Evolutionary conservation across 2,888 invertebrate genomes (phyloP).

Genomic region (Disparrhopalites patrizii): DNA sequence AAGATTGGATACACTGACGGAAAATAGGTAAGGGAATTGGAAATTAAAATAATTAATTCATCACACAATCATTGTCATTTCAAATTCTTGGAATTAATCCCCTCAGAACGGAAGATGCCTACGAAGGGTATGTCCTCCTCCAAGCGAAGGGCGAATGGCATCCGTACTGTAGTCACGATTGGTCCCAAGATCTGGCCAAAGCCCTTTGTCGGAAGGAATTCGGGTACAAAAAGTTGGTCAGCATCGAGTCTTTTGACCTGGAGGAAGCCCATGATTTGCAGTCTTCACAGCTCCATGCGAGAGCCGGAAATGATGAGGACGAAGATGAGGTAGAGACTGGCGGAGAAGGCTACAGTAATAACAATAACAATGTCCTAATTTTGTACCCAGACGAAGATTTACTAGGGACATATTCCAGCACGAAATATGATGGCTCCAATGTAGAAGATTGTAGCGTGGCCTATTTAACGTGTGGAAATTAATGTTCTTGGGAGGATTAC

Average conservation of each 20-base stretch:
- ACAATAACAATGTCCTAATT: not conserved
- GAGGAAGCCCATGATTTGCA: conserved; percentile 2
- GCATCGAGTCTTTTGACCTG: not conserved
- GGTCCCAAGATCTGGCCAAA: conserved; percentile 24
- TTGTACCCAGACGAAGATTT: conserved; percentile 21
- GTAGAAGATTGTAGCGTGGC: conserved; percentile 20
- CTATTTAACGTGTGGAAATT: conserved; percentile 11
- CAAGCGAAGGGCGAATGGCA: conserved; percentile 30
- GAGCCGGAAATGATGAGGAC: not conserved
- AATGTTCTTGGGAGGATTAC: not conserved
- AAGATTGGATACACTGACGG: not conserved
- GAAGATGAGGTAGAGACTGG: not conserved
- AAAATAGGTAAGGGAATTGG: conserved; percentile 14
- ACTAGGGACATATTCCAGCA: conserved; percentile 6
- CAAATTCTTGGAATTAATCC: not conserved
- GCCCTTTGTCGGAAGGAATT: conserved; percentile 25
- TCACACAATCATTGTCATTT: not conserved
- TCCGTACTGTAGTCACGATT: conserved; percentile 33
- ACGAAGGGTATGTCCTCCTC: conserved; percentile 30
- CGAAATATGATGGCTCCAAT: not conserved
- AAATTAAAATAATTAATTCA: not conserved
- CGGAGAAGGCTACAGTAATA: not conserved
- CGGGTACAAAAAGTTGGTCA: conserved; percentile 6
- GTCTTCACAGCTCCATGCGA: not conserved
- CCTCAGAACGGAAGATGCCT: conserved; percentile 1